A percentile compares a stretch with the other conserved stretches of the same genome.
phyloP scores from a whole-genome alignment of 1,140 invertebrate genomes.

The Melitaea cinxia region DNA sequence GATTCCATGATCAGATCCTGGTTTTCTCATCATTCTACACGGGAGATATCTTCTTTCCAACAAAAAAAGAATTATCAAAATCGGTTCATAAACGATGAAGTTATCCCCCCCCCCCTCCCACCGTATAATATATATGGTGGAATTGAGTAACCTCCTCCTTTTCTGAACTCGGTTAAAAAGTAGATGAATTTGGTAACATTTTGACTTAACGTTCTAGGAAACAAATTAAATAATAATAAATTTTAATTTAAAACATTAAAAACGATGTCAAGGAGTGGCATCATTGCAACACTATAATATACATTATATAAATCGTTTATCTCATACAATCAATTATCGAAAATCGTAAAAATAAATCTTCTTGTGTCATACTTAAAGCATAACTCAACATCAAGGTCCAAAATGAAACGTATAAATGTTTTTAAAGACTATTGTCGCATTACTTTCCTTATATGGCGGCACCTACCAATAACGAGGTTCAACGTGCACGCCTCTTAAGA shows the following conservation, averaged over 20 bases:
- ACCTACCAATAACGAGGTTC: constrained; percentile 41
- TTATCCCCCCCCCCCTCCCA: too few species aligned
- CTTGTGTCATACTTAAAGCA: constrained; percentile 17
- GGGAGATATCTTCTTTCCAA: too few species aligned
- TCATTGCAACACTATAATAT: constrained; percentile 8
- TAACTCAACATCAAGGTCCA: constrained; percentile 18
- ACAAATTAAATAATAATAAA: too few species aligned
- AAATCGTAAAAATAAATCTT: constrained; percentile 12
- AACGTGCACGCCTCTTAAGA: constrained; percentile 43
- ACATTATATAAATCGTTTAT: constrained; percentile 27
- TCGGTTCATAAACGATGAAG: too few species aligned
- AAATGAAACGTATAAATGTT: constrained; percentile 25
- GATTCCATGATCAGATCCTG: too few species aligned
- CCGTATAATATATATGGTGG: too few species aligned
- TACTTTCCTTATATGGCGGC: constrained; percentile 43
- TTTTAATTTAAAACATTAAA: background rate
- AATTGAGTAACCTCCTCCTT: too few species aligned
- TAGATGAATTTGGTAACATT: too few species aligned
- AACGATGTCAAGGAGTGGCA: constrained; percentile 21
- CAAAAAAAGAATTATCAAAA: too few species aligned
- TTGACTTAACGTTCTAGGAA: too few species aligned
- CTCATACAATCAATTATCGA: constrained; percentile 15
- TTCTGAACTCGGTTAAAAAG: too few species aligned
- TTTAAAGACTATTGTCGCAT: constrained; percentile 54
- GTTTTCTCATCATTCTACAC: too few species aligned